Conservation (phyloP, 2,888 invertebrate species). For the Holacanthella duospinosa region DNA sequence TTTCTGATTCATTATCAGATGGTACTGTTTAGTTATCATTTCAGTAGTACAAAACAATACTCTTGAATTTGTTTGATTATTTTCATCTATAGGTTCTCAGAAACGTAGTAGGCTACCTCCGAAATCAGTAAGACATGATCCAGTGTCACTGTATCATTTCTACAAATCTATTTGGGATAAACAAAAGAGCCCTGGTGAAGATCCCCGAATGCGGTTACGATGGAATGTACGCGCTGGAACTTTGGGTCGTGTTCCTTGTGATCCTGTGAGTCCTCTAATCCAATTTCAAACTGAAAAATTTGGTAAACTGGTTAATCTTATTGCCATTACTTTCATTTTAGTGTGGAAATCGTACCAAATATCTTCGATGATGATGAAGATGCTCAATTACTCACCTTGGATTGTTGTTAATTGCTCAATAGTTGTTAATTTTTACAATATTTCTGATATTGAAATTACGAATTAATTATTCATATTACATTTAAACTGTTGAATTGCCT, state of each 20-base stretch:
- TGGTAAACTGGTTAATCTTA: not conserved
- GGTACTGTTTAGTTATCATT: too few relatives aligned
- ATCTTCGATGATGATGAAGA: conserved; percentile 2
- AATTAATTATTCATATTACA: too few relatives aligned
- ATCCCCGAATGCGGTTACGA: conserved; percentile 32
- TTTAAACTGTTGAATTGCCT: too few relatives aligned
- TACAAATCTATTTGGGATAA: conserved; percentile 34
- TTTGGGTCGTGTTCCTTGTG: conserved; percentile 18
- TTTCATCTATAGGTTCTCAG: not conserved
- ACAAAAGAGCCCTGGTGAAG: conserved; percentile 32
- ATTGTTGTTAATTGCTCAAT: too few relatives aligned
- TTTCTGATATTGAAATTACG: too few relatives aligned
- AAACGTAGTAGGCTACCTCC: not conserved
- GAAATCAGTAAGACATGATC: conserved; percentile 16
- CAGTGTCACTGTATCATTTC: conserved; percentile 32
- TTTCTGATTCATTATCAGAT: too few relatives aligned
- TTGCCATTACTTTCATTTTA: conserved; percentile 5
- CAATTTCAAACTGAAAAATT: not conserved
- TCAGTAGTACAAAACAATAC: too few relatives aligned
- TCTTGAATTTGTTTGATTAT: too few relatives aligned
- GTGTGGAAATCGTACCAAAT: conserved; percentile 2
- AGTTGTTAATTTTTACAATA: too few relatives aligned
- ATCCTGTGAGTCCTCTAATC: conserved; percentile 15
- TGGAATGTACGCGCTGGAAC: conserved; percentile 30
- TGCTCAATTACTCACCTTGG: not conserved